Percentiles rank a stretch among this genome's conserved stretches.
Evolutionary conservation across 2,797 vertebrate species (phyloP).

Genomic region (Enteromius mattozi): DNA sequence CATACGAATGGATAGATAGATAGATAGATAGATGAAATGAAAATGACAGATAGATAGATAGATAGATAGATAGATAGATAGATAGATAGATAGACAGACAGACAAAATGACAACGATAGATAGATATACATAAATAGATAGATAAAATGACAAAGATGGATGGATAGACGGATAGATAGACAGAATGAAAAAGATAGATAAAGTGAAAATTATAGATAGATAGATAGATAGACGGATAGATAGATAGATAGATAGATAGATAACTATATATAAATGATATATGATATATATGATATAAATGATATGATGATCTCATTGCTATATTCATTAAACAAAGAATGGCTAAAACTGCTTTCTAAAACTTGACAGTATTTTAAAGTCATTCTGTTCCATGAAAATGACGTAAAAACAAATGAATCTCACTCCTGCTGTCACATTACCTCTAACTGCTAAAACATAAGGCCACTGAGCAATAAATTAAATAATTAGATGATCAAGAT

Average conservation of each 20-base stretch:
- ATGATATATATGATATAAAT: no score
- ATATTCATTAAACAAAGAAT: not conserved
- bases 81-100: not conserved
- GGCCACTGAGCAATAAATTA: not conserved
- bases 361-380: not conserved
- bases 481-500: conserved; percentile 21
- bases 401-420: not conserved
- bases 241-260: not conserved
- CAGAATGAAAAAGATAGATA: not conserved
- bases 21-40: not conserved
- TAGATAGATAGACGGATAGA: not conserved
- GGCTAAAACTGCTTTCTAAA: not conserved
- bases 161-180: not conserved
- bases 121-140: not conserved
- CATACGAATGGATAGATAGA: not conserved
- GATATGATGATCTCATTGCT: not conserved
- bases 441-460: conserved; percentile 10
- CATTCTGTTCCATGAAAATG: conserved; percentile 4
- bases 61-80: not conserved
- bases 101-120: not conserved
- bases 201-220: not conserved
- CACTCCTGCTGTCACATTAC: not conserved
- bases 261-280: no score
- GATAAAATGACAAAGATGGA: not conserved
- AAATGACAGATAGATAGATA: not conserved